Base-by-base conservation (phyloP, 2,113 vertebrate genomes). In the Haemorhous mexicanus region DNA sequence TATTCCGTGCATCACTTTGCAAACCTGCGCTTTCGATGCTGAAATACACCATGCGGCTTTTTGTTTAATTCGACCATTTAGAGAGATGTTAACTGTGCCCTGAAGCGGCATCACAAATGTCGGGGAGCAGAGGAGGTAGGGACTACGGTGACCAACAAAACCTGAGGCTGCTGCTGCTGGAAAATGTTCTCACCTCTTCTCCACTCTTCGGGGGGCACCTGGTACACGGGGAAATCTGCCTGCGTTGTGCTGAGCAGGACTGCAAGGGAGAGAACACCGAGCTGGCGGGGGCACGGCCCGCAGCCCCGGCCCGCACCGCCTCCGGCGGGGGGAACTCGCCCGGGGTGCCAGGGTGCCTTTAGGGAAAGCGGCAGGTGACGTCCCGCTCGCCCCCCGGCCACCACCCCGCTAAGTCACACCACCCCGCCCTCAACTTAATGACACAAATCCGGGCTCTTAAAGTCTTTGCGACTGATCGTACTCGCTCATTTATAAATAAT, bases 391-490 rank as follows among this genome's bases (percentile, higher is more conserved):
- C 73, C 53, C 46, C 44, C 24, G 27, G 32, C 74, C 81, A 37
- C 49, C 78, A n/a, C 75, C 79, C 83, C 47, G 5, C 89, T 72
- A 83, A 86, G 4, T 88, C 82, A 27, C 33, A 46, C 55, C 35
- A 63, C 62, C 76, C 83, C 44, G 61, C 92, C 94, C 70, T 84
- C 83, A 93, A 84, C 76, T 61, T 90, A 90, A 63, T 86, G 85
- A 91, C 92, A 96, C 72, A 95, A 96, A 96, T 94, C 94, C 95
- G 44, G 84, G 92, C 79, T 94, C 79, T 96, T 95, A 95, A 97
- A 91, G 95, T 91, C 93, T 96, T 95, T 93, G 86, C 47, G 83
- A 92, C 93, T 59, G 91, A 87, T 39, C 84, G 96, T 89, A 84
- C 72, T 73, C 84, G 81, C 94, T 96, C 95, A 92, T 95, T 93